Evolutionary conservation across 2,888 invertebrate species (phyloP).

Genomic region (Copidosoma aretas): DNA sequence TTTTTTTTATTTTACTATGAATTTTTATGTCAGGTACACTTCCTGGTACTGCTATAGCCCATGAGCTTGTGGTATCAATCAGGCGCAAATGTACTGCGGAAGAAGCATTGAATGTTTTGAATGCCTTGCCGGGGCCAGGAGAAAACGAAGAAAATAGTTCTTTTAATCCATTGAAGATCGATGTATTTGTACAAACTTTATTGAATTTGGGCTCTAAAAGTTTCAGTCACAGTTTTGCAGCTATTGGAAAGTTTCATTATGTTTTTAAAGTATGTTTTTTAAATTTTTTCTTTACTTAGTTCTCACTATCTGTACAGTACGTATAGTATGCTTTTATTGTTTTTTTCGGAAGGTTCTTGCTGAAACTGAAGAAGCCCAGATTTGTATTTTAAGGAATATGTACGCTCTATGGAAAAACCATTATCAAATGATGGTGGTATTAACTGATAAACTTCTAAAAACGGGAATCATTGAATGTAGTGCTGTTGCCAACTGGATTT

Average conservation of each 20-base stretch:
- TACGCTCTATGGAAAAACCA: conserved; percentile 96
- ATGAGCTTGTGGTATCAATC: conserved; percentile 85
- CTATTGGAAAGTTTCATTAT: conserved; percentile 95
- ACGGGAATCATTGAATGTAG: conserved; percentile 97
- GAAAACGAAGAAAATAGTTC: conserved; percentile 76
- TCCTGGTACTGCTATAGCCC: conserved; percentile 83
- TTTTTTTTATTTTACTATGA: conserved; percentile 13
- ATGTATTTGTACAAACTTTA: conserved; percentile 95
- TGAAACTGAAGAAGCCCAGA: conserved; percentile 94
- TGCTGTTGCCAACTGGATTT: conserved; percentile 97
- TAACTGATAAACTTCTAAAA: conserved; percentile 96
- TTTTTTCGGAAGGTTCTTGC: conserved; percentile 73
- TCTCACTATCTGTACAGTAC: neutral
- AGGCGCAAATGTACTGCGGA: conserved; percentile 89
- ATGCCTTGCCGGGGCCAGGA: conserved; percentile 83
- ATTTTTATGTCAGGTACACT: conserved; percentile 68
- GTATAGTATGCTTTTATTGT: conserved; percentile 1
- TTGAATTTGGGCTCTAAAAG: conserved; percentile 94
- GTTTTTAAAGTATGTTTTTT: conserved; percentile 76
- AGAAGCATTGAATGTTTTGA: conserved; percentile 85
- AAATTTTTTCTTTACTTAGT: conserved; percentile 1
- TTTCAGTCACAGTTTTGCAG: conserved; percentile 97
- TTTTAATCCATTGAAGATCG: conserved; percentile 92
- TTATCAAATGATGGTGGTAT: conserved; percentile 95
- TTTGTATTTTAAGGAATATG: conserved; percentile 88